Evolutionary conservation across 35 echinoderm and acorn worm genomes (phyloP).

Genomic region (Anneissia japonica): DNA sequence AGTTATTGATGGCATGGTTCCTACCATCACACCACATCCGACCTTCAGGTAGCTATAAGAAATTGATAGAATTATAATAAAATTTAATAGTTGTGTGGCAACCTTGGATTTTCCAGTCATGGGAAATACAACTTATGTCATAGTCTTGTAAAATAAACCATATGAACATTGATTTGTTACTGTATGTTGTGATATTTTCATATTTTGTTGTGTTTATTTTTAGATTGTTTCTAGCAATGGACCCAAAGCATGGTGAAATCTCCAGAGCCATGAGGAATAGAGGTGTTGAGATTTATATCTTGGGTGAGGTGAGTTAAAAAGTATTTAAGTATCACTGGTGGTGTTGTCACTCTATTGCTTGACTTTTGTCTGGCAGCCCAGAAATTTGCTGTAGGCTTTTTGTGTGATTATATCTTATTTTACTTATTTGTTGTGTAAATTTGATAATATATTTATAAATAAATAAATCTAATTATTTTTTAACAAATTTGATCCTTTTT

Average conservation of each 20-base stretch:
- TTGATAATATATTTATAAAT: too few species aligned
- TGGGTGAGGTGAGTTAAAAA: slow-evolving; percentile 72
- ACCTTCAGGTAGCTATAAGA: slow-evolving; percentile 75
- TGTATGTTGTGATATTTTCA: not conserved
- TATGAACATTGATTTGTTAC: too few species aligned
- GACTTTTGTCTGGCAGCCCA: not conserved
- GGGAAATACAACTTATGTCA: too few species aligned
- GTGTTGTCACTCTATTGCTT: not conserved
- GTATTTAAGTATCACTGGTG: too few species aligned
- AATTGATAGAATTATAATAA: too few species aligned
- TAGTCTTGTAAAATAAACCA: too few species aligned
- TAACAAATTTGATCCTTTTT: not conserved
- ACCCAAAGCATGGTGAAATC: slow-evolving; percentile 94
- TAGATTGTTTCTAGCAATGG: slow-evolving; percentile 88
- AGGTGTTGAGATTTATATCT: slow-evolving; percentile 83
- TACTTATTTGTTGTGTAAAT: too few species aligned
- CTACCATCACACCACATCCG: slow-evolving; percentile 77
- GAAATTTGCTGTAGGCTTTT: too few species aligned
- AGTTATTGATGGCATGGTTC: slow-evolving; percentile 78
- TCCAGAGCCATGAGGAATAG: slow-evolving; percentile 97
- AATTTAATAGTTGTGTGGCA: too few species aligned
- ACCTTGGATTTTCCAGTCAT: too few species aligned
- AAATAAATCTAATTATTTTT: too few species aligned
- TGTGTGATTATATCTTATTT: too few species aligned
- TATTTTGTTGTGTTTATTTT: not conserved